Base-by-base conservation (phyloP, 2,888 invertebrate genomes). In the Xanthia togata region DNA sequence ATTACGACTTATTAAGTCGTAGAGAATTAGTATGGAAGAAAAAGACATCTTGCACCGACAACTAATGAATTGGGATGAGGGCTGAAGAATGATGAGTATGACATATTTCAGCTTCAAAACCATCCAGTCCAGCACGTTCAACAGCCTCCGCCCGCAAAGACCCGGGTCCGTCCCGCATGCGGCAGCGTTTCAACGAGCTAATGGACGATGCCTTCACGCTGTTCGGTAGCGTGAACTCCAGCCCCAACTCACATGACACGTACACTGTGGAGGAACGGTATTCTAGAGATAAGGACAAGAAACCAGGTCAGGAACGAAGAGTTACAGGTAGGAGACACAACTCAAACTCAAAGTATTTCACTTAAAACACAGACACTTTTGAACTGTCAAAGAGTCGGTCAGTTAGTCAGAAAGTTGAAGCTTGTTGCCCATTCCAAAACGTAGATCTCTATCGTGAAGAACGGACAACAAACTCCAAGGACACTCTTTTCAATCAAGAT, bases 141-240 rank as follows among this genome's bases (percentile, higher is more conserved):
- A 79, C 88, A 0, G 82, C 90, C 0, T 90, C 92, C 12, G 77
- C 78, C 11, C 89, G 88, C 41, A 93, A 92, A 63, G 94, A 95
- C 0, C 79, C 87, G 0, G 96, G 95, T 0, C 97, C 97, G 0
- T 97, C 97, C 0, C 97, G 97, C 74, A 98, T 98, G 97, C 93
- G 98, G 68, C 97, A 97, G 88, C 95, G 98, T 62, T 98, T 98
- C 92, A 98, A 98, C 92, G 98, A 98, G 89, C 96, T 98, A 14
- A 96, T 98, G 90, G 98, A 98, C 89, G 98, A 98, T 88, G 98
- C 98, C 0, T 98, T 98, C 94, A 98, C 98, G 81, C 95, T 98
- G 76, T 98, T 98, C 92, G 98, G 98, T 6, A 97, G 97, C 89
- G 97, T 97, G 50, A 97, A 97, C 71, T 96, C 96, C 31, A 97